phyloP scores from a whole-genome alignment of 2,888 invertebrate species.

The Tineola bisselliella region DNA sequence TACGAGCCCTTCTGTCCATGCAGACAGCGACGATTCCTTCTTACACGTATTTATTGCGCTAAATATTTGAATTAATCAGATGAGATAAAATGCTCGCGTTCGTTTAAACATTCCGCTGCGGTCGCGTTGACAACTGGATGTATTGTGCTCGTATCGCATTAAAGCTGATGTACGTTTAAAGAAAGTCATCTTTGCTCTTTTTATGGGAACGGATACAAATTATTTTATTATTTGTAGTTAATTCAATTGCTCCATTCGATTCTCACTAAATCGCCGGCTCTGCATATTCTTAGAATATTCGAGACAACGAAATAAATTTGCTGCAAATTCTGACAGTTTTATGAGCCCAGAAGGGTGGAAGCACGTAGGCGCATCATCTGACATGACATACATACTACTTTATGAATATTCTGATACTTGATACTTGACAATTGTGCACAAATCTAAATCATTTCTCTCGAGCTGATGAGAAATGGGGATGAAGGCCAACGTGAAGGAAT shows the following conservation, averaged over 20 bases:
- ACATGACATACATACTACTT: slow-evolving; percentile 43
- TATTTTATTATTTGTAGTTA: not conserved
- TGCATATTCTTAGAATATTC: not conserved
- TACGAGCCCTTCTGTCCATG: slow-evolving; percentile 28
- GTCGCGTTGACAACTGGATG: slow-evolving; percentile 63
- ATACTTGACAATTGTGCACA: slow-evolving; percentile 46
- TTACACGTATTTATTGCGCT: slow-evolving; percentile 57
- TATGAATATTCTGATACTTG: slow-evolving; percentile 55
- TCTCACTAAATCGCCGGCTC: not conserved
- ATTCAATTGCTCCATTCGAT: not conserved
- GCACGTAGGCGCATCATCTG: slow-evolving; percentile 39
- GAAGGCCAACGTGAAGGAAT: slow-evolving; percentile 53
- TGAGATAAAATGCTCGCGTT: slow-evolving; percentile 61
- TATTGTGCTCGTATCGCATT: slow-evolving; percentile 51
- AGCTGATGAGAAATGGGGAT: slow-evolving; percentile 41
- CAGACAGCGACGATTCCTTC: slow-evolving; percentile 9
- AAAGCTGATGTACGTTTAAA: slow-evolving; percentile 44
- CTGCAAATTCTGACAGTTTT: slow-evolving; percentile 39
- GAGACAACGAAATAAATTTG: not conserved
- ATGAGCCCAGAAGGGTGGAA: slow-evolving; percentile 32
- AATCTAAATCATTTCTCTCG: slow-evolving; percentile 49
- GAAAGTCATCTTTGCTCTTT: slow-evolving; percentile 39
- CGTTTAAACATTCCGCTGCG: slow-evolving; percentile 62
- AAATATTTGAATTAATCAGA: slow-evolving; percentile 68
- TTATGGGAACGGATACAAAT: slow-evolving; percentile 19